A percentile compares a stretch with the other conserved stretches of the same genome.
Conservation (phyloP, 2,888 invertebrate genomes). For the Drosophila colorata region DNA sequence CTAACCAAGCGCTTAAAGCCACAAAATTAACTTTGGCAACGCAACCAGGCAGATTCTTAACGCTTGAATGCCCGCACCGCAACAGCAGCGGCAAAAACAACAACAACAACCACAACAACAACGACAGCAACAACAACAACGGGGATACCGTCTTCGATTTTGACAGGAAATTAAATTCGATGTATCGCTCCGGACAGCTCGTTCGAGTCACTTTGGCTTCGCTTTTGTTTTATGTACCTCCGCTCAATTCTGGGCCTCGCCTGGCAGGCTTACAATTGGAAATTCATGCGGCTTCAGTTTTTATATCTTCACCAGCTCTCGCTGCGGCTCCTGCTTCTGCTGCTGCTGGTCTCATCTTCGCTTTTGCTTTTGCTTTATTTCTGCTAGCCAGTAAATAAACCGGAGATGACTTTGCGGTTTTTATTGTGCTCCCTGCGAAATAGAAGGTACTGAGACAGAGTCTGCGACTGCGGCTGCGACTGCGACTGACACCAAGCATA, state of each 20-base stretch:
- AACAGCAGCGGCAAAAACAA: conserved; percentile 21
- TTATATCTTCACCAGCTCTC: conserved; percentile 18
- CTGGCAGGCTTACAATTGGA: conserved; percentile 62
- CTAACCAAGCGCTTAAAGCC: conserved; percentile 62
- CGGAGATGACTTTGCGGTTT: conserved; percentile 83
- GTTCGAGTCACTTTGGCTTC: conserved; percentile 49
- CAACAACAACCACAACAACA: conserved; percentile 10
- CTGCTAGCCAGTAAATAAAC: conserved; percentile 76
- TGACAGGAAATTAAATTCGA: conserved; percentile 83
- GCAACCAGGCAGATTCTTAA: conserved; percentile 60
- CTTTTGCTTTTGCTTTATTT: conserved; percentile 46
- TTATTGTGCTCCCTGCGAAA: conserved; percentile 69
- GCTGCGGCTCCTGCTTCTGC: conserved; percentile 2
- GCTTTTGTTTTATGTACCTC: conserved; percentile 68
- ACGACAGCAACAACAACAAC: background rate
- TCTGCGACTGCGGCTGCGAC: conserved; percentile 21
- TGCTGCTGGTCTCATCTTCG: conserved; percentile 51
- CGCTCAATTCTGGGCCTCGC: conserved; percentile 12
- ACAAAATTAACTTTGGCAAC: conserved; percentile 75
- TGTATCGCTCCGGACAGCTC: conserved; percentile 63
- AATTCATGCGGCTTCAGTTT: conserved; percentile 74
- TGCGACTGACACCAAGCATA: conserved; percentile 26
- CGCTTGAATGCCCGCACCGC: conserved; percentile 71
- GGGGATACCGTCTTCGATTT: conserved; percentile 66
- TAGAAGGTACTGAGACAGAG: conserved; percentile 57